A percentile compares a stretch with the other conserved stretches of the same genome.
Conservation (phyloP, 2,888 invertebrate species). For the Danaus chrysippus region DNA sequence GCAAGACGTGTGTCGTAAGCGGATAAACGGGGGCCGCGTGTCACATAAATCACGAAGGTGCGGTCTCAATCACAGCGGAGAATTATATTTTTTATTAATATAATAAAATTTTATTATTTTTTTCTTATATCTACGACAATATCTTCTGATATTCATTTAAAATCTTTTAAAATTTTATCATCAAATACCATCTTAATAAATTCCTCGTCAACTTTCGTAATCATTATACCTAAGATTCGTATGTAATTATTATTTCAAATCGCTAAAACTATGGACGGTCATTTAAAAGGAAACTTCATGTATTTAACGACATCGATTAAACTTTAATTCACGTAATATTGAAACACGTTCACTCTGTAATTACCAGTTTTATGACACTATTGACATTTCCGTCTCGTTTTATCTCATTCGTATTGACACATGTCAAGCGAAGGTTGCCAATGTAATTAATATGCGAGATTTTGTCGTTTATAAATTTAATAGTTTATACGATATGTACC, state of each 20-base stretch:
- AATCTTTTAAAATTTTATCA: background rate
- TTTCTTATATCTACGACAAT: too few relatives aligned
- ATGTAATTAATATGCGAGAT: constrained; percentile 4
- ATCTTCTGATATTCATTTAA: too few relatives aligned
- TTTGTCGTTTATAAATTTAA: constrained; percentile 5
- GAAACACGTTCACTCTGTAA: constrained; percentile 40
- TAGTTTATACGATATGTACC: background rate
- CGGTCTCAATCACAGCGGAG: constrained; percentile 35
- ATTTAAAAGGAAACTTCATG: constrained; percentile 31
- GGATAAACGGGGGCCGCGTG: constrained; percentile 42
- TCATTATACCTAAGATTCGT: too few relatives aligned
- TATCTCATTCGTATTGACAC: constrained; percentile 23
- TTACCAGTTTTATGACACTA: constrained; percentile 36
- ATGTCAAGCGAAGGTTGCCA: constrained; percentile 22
- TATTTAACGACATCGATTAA: constrained; percentile 57
- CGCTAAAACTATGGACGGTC: constrained; percentile 17
- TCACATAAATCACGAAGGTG: constrained; percentile 44
- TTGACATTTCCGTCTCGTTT: constrained; percentile 31
- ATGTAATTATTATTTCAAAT: background rate
- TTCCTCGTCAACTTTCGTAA: too few relatives aligned
- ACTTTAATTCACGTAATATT: constrained; percentile 60
- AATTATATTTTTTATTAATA: background rate
- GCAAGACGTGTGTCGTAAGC: constrained; percentile 52
- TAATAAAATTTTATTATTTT: background rate
- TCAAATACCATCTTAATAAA: background rate